A percentile compares a stretch with the other conserved stretches of the same genome.
Conservation (phyloP, 2,797 vertebrate genomes). For the Bradypus variegatus region DNA sequence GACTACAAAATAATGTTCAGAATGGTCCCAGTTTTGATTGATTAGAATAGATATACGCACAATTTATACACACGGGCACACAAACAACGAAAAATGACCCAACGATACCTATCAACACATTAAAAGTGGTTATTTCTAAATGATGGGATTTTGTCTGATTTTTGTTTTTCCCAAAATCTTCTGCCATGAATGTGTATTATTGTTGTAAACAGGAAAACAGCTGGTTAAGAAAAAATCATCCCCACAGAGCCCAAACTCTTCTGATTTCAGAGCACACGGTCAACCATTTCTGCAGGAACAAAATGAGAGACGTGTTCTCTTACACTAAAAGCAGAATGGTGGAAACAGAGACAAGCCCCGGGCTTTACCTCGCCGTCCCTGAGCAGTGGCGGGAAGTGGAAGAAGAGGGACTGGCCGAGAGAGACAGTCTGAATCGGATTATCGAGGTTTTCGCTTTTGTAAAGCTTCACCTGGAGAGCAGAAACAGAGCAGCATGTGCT, state of each 20-base stretch:
- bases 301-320: neutral
- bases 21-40: neutral
- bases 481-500: neutral
- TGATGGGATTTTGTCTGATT: neutral
- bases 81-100: neutral
- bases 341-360: neutral
- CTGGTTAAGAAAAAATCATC: neutral
- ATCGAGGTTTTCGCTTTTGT: constrained; percentile 94
- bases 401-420: constrained; percentile 93
- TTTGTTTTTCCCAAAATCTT: neutral
- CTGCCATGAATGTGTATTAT: neutral
- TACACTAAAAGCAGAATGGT: neutral
- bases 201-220: constrained; percentile 11
- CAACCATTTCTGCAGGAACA: neutral
- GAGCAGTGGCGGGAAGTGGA: constrained; percentile 94
- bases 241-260: neutral
- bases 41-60: neutral
- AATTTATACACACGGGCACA: neutral
- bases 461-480: constrained; percentile 88
- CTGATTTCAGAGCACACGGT: neutral
- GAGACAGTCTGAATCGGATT: constrained; percentile 94
- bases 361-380: constrained; percentile 90
- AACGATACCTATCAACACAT: neutral
- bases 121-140: neutral
- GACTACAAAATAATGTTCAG: neutral